phyloP scores from a whole-genome alignment of 2,888 invertebrate genomes.

The Agrochola litura region DNA sequence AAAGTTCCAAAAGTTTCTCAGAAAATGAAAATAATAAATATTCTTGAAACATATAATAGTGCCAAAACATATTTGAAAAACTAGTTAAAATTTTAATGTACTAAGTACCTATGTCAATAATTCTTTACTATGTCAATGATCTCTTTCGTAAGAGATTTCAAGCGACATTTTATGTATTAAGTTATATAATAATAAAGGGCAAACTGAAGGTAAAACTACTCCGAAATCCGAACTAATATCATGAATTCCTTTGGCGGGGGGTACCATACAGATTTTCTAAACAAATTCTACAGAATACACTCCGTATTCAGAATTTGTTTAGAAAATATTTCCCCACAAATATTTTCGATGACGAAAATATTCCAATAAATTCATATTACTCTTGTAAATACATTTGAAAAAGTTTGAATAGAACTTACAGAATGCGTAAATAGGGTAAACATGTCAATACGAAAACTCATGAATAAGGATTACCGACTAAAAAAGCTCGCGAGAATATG shows the following conservation, averaged over 20 bases:
- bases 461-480: constrained; percentile 66
- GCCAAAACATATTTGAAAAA: neutral
- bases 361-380: constrained; percentile 65
- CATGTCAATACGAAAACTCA: constrained; percentile 68
- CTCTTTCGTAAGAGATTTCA: constrained; percentile 2
- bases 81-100: no score
- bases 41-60: neutral
- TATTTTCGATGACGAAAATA: constrained; percentile 55
- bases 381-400: constrained; percentile 61
- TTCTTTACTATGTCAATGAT: neutral
- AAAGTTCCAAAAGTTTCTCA: neutral
- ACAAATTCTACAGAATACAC: no score
- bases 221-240: constrained; percentile 56
- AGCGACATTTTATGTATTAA: constrained; percentile 15
- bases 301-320: constrained; percentile 32
- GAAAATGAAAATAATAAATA: neutral
- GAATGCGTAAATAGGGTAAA: constrained; percentile 66
- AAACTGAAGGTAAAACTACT: constrained; percentile 38
- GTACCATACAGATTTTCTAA: neutral
- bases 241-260: constrained; percentile 37
- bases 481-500: constrained; percentile 57
- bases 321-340: constrained; percentile 53
- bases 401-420: constrained; percentile 66
- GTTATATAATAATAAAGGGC: constrained; percentile 29
- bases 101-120: neutral